phyloP scores from a whole-genome alignment of 2,888 invertebrate species.

The Spialia ferax region DNA sequence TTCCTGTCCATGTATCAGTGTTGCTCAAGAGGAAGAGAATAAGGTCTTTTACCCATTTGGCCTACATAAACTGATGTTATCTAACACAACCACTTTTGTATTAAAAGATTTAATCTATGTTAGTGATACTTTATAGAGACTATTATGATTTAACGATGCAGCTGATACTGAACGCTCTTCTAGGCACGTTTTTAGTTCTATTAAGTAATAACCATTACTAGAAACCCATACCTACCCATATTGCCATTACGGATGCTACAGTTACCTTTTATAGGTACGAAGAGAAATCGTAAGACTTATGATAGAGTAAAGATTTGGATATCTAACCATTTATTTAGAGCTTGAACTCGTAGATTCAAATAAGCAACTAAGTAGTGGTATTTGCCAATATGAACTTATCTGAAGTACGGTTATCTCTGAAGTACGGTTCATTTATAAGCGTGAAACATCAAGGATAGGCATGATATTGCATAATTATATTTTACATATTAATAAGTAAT shows the following conservation, averaged over 20 bases:
- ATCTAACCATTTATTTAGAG: too few species aligned
- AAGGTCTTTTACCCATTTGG: conserved; percentile 24
- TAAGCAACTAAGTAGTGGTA: too few species aligned
- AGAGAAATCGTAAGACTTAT: conserved; percentile 1
- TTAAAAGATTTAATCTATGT: conserved; percentile 3
- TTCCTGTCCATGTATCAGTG: conserved; percentile 11
- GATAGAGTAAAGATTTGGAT: background rate
- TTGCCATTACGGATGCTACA: conserved; percentile 3
- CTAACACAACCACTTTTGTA: background rate
- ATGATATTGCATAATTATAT: too few species aligned
- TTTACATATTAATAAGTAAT: too few species aligned
- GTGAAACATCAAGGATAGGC: too few species aligned
- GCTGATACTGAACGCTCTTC: background rate
- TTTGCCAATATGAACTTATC: too few species aligned
- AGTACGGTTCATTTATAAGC: too few species aligned
- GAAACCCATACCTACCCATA: background rate
- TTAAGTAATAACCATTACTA: conserved; percentile 7
- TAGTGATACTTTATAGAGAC: background rate
- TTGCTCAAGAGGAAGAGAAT: conserved; percentile 32
- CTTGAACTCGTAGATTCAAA: too few species aligned
- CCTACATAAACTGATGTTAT: conserved; percentile 15
- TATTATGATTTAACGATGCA: background rate
- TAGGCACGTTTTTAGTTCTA: background rate
- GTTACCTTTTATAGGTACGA: conserved; percentile 22
- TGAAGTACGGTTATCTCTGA: too few species aligned